Evolutionary conservation across 2,797 vertebrate genomes (phyloP), one percentile per base, ranked within the genome.

Genomic region (Poecile montanus): DNA sequence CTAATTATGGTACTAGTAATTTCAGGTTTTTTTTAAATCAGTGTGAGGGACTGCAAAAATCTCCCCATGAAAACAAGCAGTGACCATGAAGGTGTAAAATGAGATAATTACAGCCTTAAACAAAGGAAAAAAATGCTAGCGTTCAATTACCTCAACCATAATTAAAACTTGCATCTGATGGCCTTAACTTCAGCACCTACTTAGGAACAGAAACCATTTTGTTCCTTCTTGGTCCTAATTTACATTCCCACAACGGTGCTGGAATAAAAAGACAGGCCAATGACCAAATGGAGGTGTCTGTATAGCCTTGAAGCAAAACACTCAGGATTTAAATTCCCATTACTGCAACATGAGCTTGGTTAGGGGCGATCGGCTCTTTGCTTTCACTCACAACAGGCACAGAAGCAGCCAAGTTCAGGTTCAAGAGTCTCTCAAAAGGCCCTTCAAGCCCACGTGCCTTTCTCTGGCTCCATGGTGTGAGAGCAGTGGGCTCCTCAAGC

Each of bases 81-180:
- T 76, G 74, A 82, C 71, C 61, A 38, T 65, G 48, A 88, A 90
- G 56, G 89, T 93, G 63, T 81, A 84, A 92, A 94, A 92, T 58
- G 56, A 89, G 77, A 82, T 88, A 93, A 89, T 93, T 91, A 70
- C 51, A 67, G 32, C 26, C 65, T 79, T 71, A 91, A 91, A 88
- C 48, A 85, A 70, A 90, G 60, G 34, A 10, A 94, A 82, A 94
- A 92, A 57, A 51, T 51, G 47, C 80, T 78, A 38, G 21, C 29
- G 45, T 29, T 70, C 48, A 84, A 8, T 54, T 84, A 40, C 25
- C 48, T 79, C 38, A 42, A 30, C 3, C 9, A 72, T 75, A 95
- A 94, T 84, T 96, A 83, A 89, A 95, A 88, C 40, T 83, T 88
- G 47, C 14, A 78, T 85, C 58, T 93, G 40, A 88, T 54, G 48